These are phyloP conservation scores for Hypanus sabinus DNA, from an alignment of 2,113 vertebrate genomes.

Conservation along the genomic window DNA sequence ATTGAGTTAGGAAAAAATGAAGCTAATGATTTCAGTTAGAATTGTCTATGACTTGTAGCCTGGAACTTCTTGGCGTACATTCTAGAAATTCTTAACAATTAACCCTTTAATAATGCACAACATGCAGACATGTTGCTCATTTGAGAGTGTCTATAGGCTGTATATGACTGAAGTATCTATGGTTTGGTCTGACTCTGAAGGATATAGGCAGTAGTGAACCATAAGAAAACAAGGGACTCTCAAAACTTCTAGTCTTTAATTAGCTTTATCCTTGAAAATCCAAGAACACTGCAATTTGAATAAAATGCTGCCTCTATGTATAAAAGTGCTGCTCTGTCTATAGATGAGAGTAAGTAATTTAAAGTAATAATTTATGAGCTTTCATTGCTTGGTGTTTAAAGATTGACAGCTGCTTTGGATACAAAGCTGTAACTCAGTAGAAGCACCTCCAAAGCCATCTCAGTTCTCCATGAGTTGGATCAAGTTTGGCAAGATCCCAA, in stretches of 20 bases:
- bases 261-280: constrained; percentile 2
- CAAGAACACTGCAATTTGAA: no score
- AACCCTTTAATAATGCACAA: neutral
- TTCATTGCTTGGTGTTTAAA: neutral
- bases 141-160: neutral
- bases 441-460: neutral
- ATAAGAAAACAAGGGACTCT: no score
- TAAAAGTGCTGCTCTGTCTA: neutral
- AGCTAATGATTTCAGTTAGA: neutral
- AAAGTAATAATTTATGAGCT: neutral
- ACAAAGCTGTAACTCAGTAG: constrained; percentile 7
- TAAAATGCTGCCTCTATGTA: neutral
- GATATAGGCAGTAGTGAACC: neutral
- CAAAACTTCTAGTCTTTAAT: neutral
- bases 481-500: neutral
- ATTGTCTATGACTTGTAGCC: neutral
- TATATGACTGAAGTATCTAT: neutral
- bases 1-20: neutral
- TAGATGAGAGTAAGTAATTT: neutral
- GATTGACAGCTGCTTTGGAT: neutral
- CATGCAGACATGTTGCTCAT: neutral
- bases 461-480: neutral
- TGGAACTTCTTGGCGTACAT: neutral
- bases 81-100: neutral
- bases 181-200: neutral